Evolutionary conservation across 2,113 vertebrate species (phyloP).

Genomic region (mouse (Mus musculus)): DNA sequence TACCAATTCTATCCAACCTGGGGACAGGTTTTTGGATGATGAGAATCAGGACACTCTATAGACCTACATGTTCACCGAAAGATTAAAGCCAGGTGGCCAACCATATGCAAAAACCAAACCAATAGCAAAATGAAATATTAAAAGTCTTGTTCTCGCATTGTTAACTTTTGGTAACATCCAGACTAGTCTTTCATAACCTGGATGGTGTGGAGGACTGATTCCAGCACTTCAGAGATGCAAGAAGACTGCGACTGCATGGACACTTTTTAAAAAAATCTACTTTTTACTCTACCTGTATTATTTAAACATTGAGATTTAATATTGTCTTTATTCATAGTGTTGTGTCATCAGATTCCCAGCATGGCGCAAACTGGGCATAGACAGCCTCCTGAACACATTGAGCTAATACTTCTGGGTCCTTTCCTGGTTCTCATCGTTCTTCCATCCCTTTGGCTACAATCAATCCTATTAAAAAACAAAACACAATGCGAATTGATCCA

Average conservation of each 20-base stretch:
- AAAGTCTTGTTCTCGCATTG: neutral
- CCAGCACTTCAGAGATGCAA: neutral
- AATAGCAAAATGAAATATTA: too few relatives aligned
- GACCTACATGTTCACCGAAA: neutral
- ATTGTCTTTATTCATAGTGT: neutral
- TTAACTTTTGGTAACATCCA: neutral
- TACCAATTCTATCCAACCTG: neutral
- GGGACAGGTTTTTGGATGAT: neutral
- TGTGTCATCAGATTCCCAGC: neutral
- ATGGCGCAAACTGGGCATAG: neutral
- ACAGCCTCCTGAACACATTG: neutral
- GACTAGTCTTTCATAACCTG: neutral
- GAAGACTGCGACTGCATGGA: neutral
- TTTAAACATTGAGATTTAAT: neutral
- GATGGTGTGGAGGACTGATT: neutral
- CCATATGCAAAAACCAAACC: neutral
- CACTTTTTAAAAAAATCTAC: neutral
- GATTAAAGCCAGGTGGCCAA: neutral
- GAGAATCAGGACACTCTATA: neutral
- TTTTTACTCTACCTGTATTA: neutral
- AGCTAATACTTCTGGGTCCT: neutral
- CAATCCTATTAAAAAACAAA: constrained; percentile 20
- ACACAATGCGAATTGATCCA: too few relatives aligned
- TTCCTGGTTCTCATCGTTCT: neutral
- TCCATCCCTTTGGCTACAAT: neutral